Conservation (phyloP, 2,888 invertebrate species). For the Dryocosmus kuriphilus region DNA sequence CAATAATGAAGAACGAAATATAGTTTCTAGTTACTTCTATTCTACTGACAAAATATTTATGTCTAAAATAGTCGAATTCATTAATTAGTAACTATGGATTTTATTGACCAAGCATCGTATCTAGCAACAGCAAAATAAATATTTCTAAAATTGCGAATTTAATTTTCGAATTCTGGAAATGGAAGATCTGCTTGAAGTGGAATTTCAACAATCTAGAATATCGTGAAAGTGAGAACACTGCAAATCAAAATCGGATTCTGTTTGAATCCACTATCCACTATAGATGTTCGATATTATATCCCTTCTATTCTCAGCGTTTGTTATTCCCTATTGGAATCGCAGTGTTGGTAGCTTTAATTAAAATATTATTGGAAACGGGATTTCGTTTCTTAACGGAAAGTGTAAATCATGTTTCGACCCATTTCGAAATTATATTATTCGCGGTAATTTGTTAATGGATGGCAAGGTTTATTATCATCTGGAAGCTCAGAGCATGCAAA, state of each 20-base stretch:
- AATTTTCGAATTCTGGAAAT: not conserved
- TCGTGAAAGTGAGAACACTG: not conserved
- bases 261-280: not conserved
- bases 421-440: not conserved
- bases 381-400: conserved; percentile 24
- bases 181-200: not conserved
- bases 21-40: not conserved
- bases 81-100: no score
- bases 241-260: conserved; percentile 17
- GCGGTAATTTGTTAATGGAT: conserved; percentile 12
- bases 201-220: not conserved
- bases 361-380: conserved; percentile 27
- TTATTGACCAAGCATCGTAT: not conserved
- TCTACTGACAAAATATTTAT: not conserved
- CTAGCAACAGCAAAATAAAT: not conserved
- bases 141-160: not conserved
- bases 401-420: conserved; percentile 17
- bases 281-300: conserved; percentile 1
- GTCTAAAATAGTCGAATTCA: no score
- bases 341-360: conserved; percentile 20
- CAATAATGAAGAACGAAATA: no score
- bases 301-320: conserved; percentile 1
- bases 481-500: not conserved
- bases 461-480: conserved; percentile 21
- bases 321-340: conserved; percentile 19